Conservation (phyloP, 2,797 vertebrate species). For the Dallia pectoralis region DNA sequence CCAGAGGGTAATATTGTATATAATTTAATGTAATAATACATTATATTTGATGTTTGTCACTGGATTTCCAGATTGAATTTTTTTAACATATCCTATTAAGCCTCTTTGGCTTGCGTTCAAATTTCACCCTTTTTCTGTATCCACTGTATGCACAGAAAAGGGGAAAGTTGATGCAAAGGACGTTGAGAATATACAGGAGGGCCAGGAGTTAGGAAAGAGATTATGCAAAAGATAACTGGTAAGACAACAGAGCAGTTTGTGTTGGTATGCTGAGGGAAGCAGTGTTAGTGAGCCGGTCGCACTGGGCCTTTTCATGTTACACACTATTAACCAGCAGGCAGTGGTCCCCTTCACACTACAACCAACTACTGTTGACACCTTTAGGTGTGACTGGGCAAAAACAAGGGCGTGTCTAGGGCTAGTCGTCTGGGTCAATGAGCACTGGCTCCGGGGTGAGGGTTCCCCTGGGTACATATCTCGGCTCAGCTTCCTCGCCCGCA, state of each 20-base stretch:
- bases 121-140: too few species aligned
- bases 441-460: neutral
- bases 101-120: too few species aligned
- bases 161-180: neutral
- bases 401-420: neutral
- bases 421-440: slow-evolving; percentile 1
- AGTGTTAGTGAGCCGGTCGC: slow-evolving; percentile 29
- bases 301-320: slow-evolving; percentile 2
- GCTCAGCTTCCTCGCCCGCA: neutral
- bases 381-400: slow-evolving; percentile 49
- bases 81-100: too few species aligned
- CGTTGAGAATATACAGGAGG: neutral
- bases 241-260: slow-evolving; percentile 36
- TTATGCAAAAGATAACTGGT: neutral
- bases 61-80: too few species aligned
- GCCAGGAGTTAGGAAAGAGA: neutral
- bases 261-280: slow-evolving; percentile 56
- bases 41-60: too few species aligned
- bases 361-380: slow-evolving; percentile 32
- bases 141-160: too few species aligned
- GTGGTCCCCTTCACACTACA: slow-evolving; percentile 59
- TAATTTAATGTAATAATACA: too few species aligned
- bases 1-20: too few species aligned
- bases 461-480: neutral
- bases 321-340: slow-evolving; percentile 5